Evolutionary conservation across 2,797 vertebrate species (phyloP).

Genomic region (Phataginus tricuspis): DNA sequence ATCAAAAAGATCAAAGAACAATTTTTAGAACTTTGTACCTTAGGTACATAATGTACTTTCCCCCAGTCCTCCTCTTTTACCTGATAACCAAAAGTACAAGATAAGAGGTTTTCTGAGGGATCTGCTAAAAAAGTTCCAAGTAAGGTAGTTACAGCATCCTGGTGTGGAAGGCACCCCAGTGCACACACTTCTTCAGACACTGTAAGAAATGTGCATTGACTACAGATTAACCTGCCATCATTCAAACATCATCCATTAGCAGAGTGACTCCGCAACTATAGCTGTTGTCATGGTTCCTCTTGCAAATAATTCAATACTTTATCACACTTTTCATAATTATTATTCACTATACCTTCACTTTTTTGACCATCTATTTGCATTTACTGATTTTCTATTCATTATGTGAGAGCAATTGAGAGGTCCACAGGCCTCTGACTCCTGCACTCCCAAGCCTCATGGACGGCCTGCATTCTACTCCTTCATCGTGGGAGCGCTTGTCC

Average conservation of each 20-base stretch:
- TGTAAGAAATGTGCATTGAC: background rate
- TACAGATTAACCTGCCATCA: background rate
- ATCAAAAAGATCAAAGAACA: background rate
- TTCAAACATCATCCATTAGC: slow-evolving; percentile 15
- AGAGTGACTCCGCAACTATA: background rate
- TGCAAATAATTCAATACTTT: slow-evolving; percentile 12
- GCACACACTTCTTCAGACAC: background rate
- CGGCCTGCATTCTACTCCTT: background rate
- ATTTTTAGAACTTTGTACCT: background rate
- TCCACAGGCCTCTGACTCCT: background rate
- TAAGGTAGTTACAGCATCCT: background rate
- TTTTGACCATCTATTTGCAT: slow-evolving; percentile 7
- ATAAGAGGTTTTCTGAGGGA: background rate
- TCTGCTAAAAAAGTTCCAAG: background rate
- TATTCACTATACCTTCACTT: background rate
- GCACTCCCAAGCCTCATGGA: background rate
- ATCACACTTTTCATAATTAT: background rate
- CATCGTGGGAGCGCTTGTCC: background rate
- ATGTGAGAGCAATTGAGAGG: background rate
- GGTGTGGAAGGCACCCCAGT: background rate
- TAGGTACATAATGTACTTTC: background rate
- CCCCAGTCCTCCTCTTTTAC: background rate
- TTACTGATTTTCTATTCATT: slow-evolving; percentile 13
- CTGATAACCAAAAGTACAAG: slow-evolving; percentile 3
- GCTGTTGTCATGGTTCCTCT: background rate